phyloP scores from a whole-genome alignment of 1,140 invertebrate genomes.

The Zaprionus ornatus region DNA sequence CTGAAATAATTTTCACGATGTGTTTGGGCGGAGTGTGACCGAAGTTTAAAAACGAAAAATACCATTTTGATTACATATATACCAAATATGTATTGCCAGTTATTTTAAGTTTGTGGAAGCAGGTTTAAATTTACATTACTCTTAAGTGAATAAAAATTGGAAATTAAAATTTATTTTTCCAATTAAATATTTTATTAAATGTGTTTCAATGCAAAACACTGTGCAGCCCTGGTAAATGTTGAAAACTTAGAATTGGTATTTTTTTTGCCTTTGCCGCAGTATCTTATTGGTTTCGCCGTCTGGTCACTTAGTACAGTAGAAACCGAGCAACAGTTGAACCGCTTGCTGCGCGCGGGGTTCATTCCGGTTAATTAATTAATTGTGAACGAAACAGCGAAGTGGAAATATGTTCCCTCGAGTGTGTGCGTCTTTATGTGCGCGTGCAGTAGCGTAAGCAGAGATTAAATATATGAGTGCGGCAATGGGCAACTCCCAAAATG shows the following conservation, averaged over 20 bases:
- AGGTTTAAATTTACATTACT: too few species aligned
- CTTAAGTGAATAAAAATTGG: not conserved
- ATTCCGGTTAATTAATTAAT: conserved; percentile 57
- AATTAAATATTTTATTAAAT: not conserved
- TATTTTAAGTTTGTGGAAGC: not conserved
- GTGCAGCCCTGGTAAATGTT: not conserved
- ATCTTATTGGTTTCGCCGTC: not conserved
- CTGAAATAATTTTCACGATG: conserved; percentile 39
- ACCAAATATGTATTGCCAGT: not conserved
- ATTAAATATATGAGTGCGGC: conserved; percentile 50
- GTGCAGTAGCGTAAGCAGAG: conserved; percentile 54
- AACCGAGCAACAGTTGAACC: conserved; percentile 51
- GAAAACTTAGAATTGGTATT: not conserved
- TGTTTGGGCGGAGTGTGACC: conserved; percentile 31
- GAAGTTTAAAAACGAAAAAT: not conserved
- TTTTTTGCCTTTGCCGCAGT: not conserved
- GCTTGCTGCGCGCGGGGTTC: conserved; percentile 25
- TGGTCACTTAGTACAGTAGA: conserved; percentile 31
- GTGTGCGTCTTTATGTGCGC: conserved; percentile 41
- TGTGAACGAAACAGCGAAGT: conserved; percentile 49
- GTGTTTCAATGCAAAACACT: not conserved
- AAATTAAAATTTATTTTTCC: not conserved
- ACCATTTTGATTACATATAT: not conserved
- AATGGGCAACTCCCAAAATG: conserved; percentile 69
- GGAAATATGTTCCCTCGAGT: conserved; percentile 42